Evolutionary conservation across 2,888 invertebrate genomes (phyloP), one percentile per base, ranked within the genome.

Genomic region (Callyntrura guangdongensis): DNA sequence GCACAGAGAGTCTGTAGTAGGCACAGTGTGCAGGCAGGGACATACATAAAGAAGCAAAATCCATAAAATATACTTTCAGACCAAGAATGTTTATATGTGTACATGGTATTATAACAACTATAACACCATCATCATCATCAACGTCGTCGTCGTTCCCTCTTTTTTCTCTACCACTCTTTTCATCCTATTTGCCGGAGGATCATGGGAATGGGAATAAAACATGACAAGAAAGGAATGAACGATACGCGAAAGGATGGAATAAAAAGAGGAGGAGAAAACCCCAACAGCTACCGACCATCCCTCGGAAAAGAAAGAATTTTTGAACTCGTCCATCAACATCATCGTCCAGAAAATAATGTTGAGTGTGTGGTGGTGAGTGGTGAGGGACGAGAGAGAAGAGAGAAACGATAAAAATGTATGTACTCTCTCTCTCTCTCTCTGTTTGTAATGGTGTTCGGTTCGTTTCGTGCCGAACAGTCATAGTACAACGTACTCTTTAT

Each of bases 181-280:
- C 69, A 22, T 84, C 67, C 69, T 27, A 67, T 59, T 86, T 36
- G 82, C 82, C 74, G 36, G 85, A 56, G 47, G 64, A 64, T 11
- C 67, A 64, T 47, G 81, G 79, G 79, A 87, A 87, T 87, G 81
- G 79, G 79, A 87, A 87, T 87, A 87, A 69, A 79, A 79, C 79
- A 81, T 81, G 87, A 87, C 85, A 74, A 45, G 74, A 86, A 79
- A 79, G 79, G 79, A 79, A 72, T 72, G 72, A 72, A 72, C 72
- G 72, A 47, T 61, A 82, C 72, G 47, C 5, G 59, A 59, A 17
- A 59, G 59, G n/a, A 59, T 59, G 17, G 59, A 59, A 53, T 36
- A 85, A 69, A 53, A 53, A 53, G 53, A 22, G 49, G 45, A 45
- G 36, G n/a, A 69, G 17, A 61, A 49, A 47, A 3, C 49, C 77